These are phyloP conservation scores for Aporrectodea caliginosa DNA, from an alignment of 1,140 invertebrate species.

Conservation along the genomic window DNA sequence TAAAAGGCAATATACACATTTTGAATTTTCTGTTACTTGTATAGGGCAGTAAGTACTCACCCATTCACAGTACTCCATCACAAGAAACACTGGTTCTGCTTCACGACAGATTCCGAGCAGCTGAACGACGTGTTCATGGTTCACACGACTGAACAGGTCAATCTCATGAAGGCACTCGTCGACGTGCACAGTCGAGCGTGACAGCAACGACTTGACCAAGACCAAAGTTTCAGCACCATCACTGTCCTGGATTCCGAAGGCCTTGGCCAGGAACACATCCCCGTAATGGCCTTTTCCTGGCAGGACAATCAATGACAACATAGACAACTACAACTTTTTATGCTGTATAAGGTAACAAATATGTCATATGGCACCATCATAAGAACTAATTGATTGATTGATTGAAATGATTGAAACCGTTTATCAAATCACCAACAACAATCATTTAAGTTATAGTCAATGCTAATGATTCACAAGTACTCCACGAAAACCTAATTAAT, in stretches of 20 bases:
- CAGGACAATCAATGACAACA: no score
- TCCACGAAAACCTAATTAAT: no score
- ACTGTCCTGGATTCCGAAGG: slow-evolving; percentile 47
- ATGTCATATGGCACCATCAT: no score
- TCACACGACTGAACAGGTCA: slow-evolving; percentile 74
- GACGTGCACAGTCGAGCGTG: slow-evolving; percentile 70
- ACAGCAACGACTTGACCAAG: slow-evolving; percentile 70
- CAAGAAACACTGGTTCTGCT: slow-evolving; percentile 79
- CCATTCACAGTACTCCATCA: slow-evolving; percentile 89
- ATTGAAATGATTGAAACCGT: no score
- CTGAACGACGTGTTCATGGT: slow-evolving; percentile 73
- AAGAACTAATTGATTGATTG: no score
- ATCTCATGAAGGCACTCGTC: slow-evolving; percentile 74
- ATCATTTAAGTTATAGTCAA: no score
- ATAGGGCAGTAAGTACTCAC: slow-evolving; percentile 57
- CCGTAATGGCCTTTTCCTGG: slow-evolving; percentile 82
- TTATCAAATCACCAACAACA: no score
- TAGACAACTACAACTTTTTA: no score
- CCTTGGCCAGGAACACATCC: slow-evolving; percentile 76
- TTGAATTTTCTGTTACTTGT: background rate
- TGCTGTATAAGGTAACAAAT: no score
- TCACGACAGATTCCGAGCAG: slow-evolving; percentile 78
- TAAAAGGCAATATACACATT: background rate
- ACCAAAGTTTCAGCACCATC: slow-evolving; percentile 58
- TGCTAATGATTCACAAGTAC: no score